These are phyloP conservation scores for Tringa solitaria DNA, from an alignment of 2,113 vertebrate species.

Conservation along the genomic window DNA sequence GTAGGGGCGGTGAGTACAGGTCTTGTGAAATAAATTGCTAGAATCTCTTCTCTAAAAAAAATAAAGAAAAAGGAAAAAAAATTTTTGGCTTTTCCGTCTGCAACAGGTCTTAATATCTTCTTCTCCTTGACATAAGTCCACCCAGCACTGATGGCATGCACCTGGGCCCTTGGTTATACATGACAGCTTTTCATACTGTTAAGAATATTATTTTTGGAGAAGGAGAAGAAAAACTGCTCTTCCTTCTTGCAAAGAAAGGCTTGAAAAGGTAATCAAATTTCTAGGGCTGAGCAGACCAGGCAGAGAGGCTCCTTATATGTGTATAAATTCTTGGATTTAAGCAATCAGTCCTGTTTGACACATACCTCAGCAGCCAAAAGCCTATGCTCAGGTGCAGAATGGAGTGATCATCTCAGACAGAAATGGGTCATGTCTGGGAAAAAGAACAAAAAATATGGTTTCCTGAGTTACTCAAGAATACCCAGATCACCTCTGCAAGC, in stretches of 20 bases:
- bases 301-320: not conserved
- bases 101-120: not conserved
- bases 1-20: not conserved
- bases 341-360: not conserved
- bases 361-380: not conserved
- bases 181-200: not conserved
- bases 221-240: not conserved
- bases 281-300: not conserved
- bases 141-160: not conserved
- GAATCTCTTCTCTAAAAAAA: not conserved
- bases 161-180: not conserved
- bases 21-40: not conserved
- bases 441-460: not conserved
- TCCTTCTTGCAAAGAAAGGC: not conserved
- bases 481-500: not conserved
- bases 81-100: not conserved
- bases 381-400: not conserved
- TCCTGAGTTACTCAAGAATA: not conserved
- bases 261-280: not conserved
- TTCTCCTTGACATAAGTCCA: not conserved
- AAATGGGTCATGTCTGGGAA: not conserved
- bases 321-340: not conserved
- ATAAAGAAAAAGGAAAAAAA: not conserved
- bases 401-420: not conserved
- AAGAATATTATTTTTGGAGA: not conserved